Base-by-base conservation (phyloP, 1,140 invertebrate species). In the Drosophila asahinai region DNA sequence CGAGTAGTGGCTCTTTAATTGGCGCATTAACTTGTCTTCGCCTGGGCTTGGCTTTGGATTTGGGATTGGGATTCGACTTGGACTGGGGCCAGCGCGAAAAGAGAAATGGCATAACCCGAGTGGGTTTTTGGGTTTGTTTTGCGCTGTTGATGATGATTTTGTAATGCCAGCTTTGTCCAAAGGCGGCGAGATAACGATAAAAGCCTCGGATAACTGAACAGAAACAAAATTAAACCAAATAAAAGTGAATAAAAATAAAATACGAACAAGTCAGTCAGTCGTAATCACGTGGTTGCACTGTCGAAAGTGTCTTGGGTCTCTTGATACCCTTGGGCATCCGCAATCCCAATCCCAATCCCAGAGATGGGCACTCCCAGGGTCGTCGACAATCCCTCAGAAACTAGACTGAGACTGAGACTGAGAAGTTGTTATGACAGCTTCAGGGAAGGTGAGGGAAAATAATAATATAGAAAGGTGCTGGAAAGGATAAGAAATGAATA, bases 101-200 rank as follows among this genome's bases (percentile, higher is more conserved):
- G 60, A 80, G 80, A 86, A 86, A 86, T 86, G 83, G 66, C 76
- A 83, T 83, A 87, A 86, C 82, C 75, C 64, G 70, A 82, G 77
- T 60, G 72, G 77, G 58, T 55, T 57, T 57, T 57, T 22, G 54
- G 54, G 54, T 40, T 55, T 48, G 30, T 58, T 51, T 66, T 63
- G 22, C 38, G 51, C 22, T n/a, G 19, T 55, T 25, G 62, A 15
- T 43, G 27, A 15, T 19, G 52, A 38, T 83, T 58, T 83, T 79
- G 80, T 71, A 83, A 79, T 83, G 36, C 17, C 19, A 38, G 36
- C 51, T 75, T 75, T 75, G 71, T 75, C 70, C 52, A 68, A 68
- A 68, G 63, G 30, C 47, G 30, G n/a, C 47, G 59, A 80, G 81
- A 84, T 84, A 84, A 86, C 81, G 82, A 81, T 84, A 86, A 66